A percentile compares a stretch with the other conserved stretches of the same genome.
Conservation (phyloP, 2,888 invertebrate genomes). For the Dendrolimus pini region DNA sequence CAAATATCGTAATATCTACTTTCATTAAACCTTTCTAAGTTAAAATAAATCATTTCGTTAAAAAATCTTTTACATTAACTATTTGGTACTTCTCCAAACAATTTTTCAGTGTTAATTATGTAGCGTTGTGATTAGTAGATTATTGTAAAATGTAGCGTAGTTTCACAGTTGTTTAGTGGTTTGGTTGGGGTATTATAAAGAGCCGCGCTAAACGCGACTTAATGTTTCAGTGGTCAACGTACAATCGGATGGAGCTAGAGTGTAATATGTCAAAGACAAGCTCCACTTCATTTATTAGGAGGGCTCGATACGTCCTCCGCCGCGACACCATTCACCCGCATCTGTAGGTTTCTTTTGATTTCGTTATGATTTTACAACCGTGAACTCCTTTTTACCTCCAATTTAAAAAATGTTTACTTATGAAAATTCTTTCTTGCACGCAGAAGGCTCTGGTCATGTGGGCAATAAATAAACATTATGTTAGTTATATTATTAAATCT, state of each 20-base stretch:
- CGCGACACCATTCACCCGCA: slow-evolving; percentile 60
- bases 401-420: too few relatives aligned
- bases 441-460: too few relatives aligned
- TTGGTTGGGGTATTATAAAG: slow-evolving; percentile 47
- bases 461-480: too few relatives aligned
- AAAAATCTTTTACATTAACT: too few relatives aligned
- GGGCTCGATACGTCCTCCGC: slow-evolving; percentile 57
- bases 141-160: slow-evolving; percentile 17
- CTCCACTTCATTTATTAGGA: slow-evolving; percentile 52
- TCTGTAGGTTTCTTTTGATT: slow-evolving; percentile 66
- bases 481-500: too few relatives aligned
- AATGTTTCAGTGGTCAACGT: slow-evolving; percentile 72
- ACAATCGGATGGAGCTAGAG: slow-evolving; percentile 68
- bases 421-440: too few relatives aligned
- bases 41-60: too few relatives aligned
- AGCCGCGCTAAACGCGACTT: slow-evolving; percentile 54
- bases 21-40: too few relatives aligned
- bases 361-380: slow-evolving; percentile 37
- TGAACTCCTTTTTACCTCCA: slow-evolving; percentile 18
- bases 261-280: slow-evolving; percentile 47
- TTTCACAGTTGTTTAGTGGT: slow-evolving; percentile 39
- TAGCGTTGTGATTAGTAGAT: too few relatives aligned
- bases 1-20: too few relatives aligned
- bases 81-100: too few relatives aligned
- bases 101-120: too few relatives aligned